Evolutionary conservation across 2,797 vertebrate species (phyloP).

Genomic region (Xiphophorus birchmanni): DNA sequence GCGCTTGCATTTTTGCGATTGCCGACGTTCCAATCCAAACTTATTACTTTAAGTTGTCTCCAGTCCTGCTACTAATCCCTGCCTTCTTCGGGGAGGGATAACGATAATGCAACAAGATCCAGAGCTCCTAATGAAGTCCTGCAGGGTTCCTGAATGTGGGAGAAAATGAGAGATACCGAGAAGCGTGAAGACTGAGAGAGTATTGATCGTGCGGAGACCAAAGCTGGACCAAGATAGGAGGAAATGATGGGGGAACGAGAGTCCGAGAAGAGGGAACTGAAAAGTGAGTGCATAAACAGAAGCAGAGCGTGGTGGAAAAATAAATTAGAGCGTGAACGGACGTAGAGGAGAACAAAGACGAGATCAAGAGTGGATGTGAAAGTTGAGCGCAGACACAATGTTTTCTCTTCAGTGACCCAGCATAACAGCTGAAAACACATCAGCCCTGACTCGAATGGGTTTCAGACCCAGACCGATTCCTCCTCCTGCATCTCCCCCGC

Average conservation of each 20-base stretch:
- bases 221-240: constrained; percentile 34
- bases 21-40: constrained; percentile 61
- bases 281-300: constrained; percentile 49
- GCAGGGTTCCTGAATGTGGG: constrained; percentile 75
- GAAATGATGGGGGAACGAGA: constrained; percentile 41
- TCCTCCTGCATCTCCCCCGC: constrained; percentile 57
- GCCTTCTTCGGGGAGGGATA: constrained; percentile 79
- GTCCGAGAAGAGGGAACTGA: constrained; percentile 36
- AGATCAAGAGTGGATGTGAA: constrained; percentile 58
- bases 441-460: constrained; percentile 68
- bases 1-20: constrained; percentile 48
- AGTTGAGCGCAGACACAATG: constrained; percentile 57
- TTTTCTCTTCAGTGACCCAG: constrained; percentile 66
- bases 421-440: constrained; percentile 60
- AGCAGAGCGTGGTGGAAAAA: constrained; percentile 13
- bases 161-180: constrained; percentile 25
- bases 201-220: constrained; percentile 71
- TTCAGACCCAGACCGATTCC: constrained; percentile 71
- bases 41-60: constrained; percentile 80
- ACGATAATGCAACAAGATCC: constrained; percentile 81
- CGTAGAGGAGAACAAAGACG: constrained; percentile 35
- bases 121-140: constrained; percentile 80
- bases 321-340: constrained; percentile 34
- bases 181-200: constrained; percentile 36
- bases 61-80: constrained; percentile 72